Percentiles rank a stretch among this genome's conserved stretches.
phyloP scores from a whole-genome alignment of 2,797 vertebrate genomes.

The Eupleurogrammus muticus region DNA sequence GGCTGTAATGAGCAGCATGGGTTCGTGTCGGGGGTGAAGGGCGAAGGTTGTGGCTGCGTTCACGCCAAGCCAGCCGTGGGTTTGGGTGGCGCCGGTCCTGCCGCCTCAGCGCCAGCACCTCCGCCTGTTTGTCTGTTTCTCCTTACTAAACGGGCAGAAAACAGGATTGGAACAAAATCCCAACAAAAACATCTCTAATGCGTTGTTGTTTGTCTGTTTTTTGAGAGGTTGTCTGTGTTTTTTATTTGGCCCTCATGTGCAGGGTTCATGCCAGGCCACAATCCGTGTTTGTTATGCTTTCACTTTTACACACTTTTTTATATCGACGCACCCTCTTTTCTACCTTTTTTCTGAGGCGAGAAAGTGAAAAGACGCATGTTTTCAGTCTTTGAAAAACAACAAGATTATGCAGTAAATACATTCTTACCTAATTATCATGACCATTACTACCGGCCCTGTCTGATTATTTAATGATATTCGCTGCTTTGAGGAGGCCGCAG shows the following conservation, averaged over 20 bases:
- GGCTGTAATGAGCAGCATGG: too few species aligned
- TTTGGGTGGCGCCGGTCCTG: conserved; percentile 42
- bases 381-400: not conserved
- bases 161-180: conserved; percentile 69
- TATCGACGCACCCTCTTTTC: too few species aligned
- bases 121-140: conserved; percentile 76
- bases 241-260: conserved; percentile 68
- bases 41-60: conserved; percentile 27
- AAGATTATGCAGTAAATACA: too few species aligned
- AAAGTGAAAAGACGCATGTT: not conserved
- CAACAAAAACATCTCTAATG: conserved; percentile 78
- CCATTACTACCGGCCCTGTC: not conserved
- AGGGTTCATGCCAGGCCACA: conserved; percentile 65
- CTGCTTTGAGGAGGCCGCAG: conserved; percentile 12
- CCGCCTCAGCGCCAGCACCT: conserved; percentile 56
- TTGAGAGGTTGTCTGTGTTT: conserved; percentile 68
- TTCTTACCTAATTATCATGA: not conserved
- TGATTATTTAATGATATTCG: conserved; percentile 31
- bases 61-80: conserved; percentile 26
- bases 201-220: conserved; percentile 78
- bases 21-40: conserved; percentile 28
- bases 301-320: conserved; percentile 36
- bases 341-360: too few species aligned
- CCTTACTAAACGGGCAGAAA: conserved; percentile 72
- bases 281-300: conserved; percentile 51